Percentiles rank a stretch among this genome's conserved stretches.
Conservation (phyloP, 2,797 vertebrate genomes). For the Microctenopoma steveboyesi region DNA sequence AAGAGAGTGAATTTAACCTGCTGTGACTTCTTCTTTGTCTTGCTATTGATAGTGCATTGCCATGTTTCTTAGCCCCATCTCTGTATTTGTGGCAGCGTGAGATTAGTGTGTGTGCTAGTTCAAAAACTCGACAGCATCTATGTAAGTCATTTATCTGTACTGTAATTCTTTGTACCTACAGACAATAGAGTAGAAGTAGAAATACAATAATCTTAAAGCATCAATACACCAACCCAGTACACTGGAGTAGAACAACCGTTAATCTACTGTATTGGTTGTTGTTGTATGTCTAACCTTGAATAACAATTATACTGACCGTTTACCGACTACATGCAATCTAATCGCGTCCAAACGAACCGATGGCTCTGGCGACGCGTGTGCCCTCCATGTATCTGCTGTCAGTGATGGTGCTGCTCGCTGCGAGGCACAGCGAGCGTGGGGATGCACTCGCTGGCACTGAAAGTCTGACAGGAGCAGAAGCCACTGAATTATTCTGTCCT, state of each 20-base stretch:
- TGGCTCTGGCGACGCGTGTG: conserved; percentile 9
- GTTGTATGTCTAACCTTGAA: conserved; percentile 63
- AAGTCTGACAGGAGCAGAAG: conserved; percentile 33
- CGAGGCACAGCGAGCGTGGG: neutral
- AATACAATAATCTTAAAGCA: neutral
- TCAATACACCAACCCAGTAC: neutral
- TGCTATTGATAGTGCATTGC: neutral
- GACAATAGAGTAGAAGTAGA: neutral
- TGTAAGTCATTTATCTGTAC: neutral
- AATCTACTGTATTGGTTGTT: conserved; percentile 36
- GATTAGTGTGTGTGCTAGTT: too few relatives aligned
- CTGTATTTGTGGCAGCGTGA: too few relatives aligned
- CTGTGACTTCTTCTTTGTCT: too few relatives aligned
- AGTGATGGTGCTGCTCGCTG: conserved; percentile 8
- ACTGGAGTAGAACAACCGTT: conserved; percentile 30
- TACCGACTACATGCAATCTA: conserved; percentile 45
- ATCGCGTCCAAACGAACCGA: conserved; percentile 46
- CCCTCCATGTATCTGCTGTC: conserved; percentile 1
- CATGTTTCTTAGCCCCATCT: neutral
- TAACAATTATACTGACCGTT: conserved; percentile 41
- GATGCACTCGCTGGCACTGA: conserved; percentile 4
- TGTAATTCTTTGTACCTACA: too few relatives aligned
- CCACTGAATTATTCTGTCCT: conserved; percentile 19
- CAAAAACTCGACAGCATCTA: too few relatives aligned
- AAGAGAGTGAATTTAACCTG: too few relatives aligned